A percentile compares a stretch with the other conserved stretches of the same genome.
These are phyloP conservation scores for Andrena camellia DNA, from an alignment of 2,888 invertebrate genomes.

Conservation along the genomic window DNA sequence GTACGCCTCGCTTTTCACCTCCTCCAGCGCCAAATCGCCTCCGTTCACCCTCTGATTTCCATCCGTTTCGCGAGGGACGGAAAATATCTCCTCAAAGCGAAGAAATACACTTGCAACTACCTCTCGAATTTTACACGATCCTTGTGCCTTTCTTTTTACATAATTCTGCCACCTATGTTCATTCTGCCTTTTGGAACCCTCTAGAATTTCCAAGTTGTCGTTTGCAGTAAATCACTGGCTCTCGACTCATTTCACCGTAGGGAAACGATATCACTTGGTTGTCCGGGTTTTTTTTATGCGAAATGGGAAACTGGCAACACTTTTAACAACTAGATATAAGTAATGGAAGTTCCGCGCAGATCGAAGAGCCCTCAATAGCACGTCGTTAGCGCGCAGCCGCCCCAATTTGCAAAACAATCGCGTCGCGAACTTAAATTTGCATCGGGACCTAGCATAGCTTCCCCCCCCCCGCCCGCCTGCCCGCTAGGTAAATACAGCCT, in stretches of 20 bases:
- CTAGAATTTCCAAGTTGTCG: background rate
- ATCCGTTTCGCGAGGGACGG: constrained; percentile 7
- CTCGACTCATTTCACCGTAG: background rate
- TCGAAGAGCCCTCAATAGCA: background rate
- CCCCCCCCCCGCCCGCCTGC: too few species aligned
- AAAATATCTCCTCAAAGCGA: background rate
- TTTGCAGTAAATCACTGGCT: background rate
- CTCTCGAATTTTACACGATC: background rate
- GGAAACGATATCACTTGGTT: too few species aligned
- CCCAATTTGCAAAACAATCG: constrained; percentile 66
- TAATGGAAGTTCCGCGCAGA: background rate
- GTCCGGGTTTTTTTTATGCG: too few species aligned
- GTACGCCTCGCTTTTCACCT: constrained; percentile 21
- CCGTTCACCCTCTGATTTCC: constrained; percentile 16
- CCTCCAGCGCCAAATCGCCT: background rate
- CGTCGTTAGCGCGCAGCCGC: background rate
- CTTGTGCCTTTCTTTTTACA: background rate
- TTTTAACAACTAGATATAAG: background rate
- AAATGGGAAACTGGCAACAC: background rate
- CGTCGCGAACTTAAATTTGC: constrained; percentile 22
- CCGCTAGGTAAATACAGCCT: background rate
- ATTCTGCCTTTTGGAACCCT: background rate
- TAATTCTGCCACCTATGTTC: constrained; percentile 7
- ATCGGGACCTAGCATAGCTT: constrained; percentile 3
- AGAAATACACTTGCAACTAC: background rate